Base-by-base conservation (phyloP, 64 coral and sea anemone genomes). In the Stylophora pistillata region DNA sequence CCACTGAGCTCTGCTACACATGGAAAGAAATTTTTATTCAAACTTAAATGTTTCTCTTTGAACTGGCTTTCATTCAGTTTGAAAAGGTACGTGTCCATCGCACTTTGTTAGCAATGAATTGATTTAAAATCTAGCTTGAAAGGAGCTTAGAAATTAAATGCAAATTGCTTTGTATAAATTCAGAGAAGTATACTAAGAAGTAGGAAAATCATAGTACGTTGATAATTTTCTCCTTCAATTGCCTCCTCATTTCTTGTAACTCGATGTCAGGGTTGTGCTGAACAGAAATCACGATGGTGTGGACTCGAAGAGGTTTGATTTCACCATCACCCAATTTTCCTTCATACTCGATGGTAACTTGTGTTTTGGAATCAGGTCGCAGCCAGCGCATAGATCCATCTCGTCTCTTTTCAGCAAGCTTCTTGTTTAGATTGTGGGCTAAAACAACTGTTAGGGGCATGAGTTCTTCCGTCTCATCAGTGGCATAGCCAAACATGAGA, bases 401-500 rank as follows among this genome's bases (percentile, higher is more conserved):
- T 26, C 93, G 93, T 2, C 93, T 94, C 55, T 89, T 93, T 54
- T 95, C 90, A 23, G 97, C 81, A 55, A 99, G 90, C 55, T 84
- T 95, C 63, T 41, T 92, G 60, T 99, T 99, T 77, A 99, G 84
- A 12, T 88, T 91, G 85, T 99, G 97, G 21, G 93, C 89, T 7
- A 99, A 65, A 25, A 99, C 97, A 34, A 95, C 97, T 33, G 97
- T 99, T 0, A 99, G 86, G 0, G 97, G 97, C 97, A 99, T 99
- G 9, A 99, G 84, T 73, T 99, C 97, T 47, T 99, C 87, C 4
- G 97, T 99, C 71, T 99, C 97, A 74, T 99, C 87, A 13, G 97
- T 95, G 21, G 97, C 97, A 95, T 99, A 99, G 32, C 97, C 97
- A 91, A 99, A 99, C 97, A 99, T 99, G 17, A 99, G 77, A 10